Conservation (phyloP, 2,797 vertebrate species). For the Eupleurogrammus muticus region DNA sequence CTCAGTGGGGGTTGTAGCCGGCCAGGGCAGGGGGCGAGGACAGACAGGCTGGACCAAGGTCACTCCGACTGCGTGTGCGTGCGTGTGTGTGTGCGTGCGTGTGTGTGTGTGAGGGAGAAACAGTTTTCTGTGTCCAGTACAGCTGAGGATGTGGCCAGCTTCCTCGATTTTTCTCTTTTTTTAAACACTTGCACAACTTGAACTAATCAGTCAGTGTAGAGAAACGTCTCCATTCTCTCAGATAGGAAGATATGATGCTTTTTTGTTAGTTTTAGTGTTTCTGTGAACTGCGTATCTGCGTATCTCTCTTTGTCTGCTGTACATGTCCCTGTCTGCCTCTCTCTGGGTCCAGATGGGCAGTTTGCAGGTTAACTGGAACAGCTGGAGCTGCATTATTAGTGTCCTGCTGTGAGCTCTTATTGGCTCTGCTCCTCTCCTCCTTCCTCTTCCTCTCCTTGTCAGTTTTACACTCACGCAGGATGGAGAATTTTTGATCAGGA, state of each 20-base stretch:
- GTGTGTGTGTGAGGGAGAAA: no score
- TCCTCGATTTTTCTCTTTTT: constrained; percentile 18
- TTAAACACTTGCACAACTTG: constrained; percentile 17
- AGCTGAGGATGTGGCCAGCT: constrained; percentile 50
- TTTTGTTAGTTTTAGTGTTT: not conserved
- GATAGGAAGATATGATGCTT: not conserved
- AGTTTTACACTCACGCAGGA: constrained; percentile 42
- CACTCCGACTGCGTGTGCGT: constrained; percentile 74
- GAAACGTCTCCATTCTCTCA: not conserved
- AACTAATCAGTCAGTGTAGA: not conserved
- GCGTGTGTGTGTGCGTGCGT: constrained; percentile 38
- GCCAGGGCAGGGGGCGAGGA: constrained; percentile 80
- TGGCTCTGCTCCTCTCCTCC: constrained; percentile 88
- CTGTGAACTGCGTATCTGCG: not conserved
- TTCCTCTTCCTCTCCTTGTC: constrained; percentile 59
- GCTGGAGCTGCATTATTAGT: constrained; percentile 99
- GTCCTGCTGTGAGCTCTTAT: constrained; percentile 98
- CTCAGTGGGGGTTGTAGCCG: constrained; percentile 73
- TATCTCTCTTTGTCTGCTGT: constrained; percentile 7
- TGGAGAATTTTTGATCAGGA: not conserved
- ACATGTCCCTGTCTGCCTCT: constrained; percentile 31
- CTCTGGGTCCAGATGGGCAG: constrained; percentile 95
- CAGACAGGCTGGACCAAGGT: constrained; percentile 86
- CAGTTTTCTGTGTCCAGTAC: constrained; percentile 48
- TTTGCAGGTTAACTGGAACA: constrained; percentile 99